Base-by-base conservation (phyloP, 2,888 invertebrate genomes). In the Microctonus brassicae region DNA sequence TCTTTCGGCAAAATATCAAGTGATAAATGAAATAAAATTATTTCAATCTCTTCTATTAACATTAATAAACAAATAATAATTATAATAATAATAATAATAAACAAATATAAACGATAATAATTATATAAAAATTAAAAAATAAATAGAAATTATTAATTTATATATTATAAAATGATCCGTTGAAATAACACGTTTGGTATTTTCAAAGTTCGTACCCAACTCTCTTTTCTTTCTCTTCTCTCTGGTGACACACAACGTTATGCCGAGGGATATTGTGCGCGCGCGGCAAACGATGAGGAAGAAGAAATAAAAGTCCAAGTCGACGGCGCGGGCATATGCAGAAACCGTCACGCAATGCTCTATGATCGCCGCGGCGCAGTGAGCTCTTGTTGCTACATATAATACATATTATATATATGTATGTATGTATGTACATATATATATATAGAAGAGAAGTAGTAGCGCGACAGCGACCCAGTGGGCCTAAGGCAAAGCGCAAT, bases 351-450 rank as follows among this genome's bases (percentile, higher is more conserved):
- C 47, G 17, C 47, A 47, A 75, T 76, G 82, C 76, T 84, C 84
- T 83, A 84, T 82, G 84, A 83, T 82, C 82, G 81, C 47, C 20
- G 17, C 47, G 47, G 72, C 77, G 78, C 77, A 79, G 60, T 63
- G 58, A 66, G 72, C 65, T 76, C 81, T 80, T 77, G 77, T 77
- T 79, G 80, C 78, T 71, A 71, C 72, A 75, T 82, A 82, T 82
- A 80, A 81, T 82, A 82, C 79, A 78, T 81, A 83, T 80, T 29
- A 29, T 7, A 29, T 29, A 29, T 29, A 29, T 29, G 7, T 29
- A 29, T 29, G 7, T 29, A 29, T 29, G 7, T 29, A 29, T 29
- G 7, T 29, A 29, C 7, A 29, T 29, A 29, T 29, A 29, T 29
- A 7, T 29, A 29, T 29, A 79, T 73, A 76, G 62, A 67, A 72